These are phyloP conservation scores for Oreochromis niloticus DNA, from an alignment of 2,113 vertebrate genomes.

Conservation along the genomic window DNA sequence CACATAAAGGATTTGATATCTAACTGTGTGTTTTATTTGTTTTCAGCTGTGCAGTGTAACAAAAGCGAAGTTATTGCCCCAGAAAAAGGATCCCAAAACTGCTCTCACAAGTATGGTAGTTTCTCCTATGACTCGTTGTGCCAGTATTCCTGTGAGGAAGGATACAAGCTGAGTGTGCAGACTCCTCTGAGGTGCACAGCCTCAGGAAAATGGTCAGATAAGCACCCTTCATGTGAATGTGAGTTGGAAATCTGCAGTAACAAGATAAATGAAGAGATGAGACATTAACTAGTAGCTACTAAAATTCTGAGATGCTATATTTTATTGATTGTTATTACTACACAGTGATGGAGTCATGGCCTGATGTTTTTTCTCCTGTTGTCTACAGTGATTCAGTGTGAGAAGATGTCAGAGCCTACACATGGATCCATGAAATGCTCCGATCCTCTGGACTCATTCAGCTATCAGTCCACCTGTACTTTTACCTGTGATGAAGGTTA, in stretches of 20 bases:
- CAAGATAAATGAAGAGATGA: no score
- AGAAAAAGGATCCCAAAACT: conserved; percentile 38
- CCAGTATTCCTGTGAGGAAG: conserved; percentile 73
- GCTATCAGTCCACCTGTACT: no score
- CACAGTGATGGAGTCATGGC: neutral
- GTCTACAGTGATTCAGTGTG: conserved; percentile 33
- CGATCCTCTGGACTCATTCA: no score
- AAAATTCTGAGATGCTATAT: no score
- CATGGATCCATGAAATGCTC: no score
- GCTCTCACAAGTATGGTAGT: conserved; percentile 43
- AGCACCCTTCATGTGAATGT: conserved; percentile 76
- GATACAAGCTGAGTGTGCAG: conserved; percentile 61
- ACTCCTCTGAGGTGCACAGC: conserved; percentile 57
- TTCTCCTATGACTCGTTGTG: conserved; percentile 71
- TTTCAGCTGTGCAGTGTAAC: conserved; percentile 57
- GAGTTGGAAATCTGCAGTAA: neutral
- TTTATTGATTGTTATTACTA: neutral
- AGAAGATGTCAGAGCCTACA: no score
- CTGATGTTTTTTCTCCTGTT: neutral
- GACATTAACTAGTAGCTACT: no score
- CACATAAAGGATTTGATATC: neutral
- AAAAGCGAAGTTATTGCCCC: conserved; percentile 15
- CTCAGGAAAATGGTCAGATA: conserved; percentile 67
- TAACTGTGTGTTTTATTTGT: neutral
- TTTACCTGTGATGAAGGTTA: no score